Percentiles rank a stretch among this genome's conserved stretches.
Evolutionary conservation across 2,113 vertebrate genomes (phyloP).

Genomic region (Syngnathus typhle): DNA sequence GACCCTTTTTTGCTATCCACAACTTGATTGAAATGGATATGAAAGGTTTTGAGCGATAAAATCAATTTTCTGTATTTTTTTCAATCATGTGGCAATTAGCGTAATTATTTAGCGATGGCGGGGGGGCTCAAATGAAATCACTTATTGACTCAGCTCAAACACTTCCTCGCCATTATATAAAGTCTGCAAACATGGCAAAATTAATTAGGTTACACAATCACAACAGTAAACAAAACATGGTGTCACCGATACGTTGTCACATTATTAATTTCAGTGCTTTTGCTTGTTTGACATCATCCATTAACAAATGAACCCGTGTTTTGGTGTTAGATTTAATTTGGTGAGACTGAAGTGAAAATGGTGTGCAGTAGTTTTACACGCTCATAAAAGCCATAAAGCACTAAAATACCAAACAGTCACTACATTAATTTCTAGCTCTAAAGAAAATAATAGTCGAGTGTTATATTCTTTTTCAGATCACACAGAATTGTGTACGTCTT

Average conservation of each 20-base stretch:
- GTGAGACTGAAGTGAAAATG: background rate
- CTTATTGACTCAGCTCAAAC: slow-evolving; percentile 13
- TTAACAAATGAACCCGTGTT: background rate
- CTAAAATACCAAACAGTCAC: too few relatives aligned
- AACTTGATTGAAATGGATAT: background rate
- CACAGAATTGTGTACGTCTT: too few relatives aligned
- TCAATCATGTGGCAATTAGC: background rate
- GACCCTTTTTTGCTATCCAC: background rate
- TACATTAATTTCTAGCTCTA: too few relatives aligned
- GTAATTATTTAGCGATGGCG: slow-evolving; percentile 9
- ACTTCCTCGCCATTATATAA: slow-evolving; percentile 7
- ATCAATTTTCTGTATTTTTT: background rate
- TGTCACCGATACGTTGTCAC: background rate
- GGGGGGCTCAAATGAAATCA: background rate
- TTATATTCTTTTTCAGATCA: too few relatives aligned
- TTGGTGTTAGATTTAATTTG: background rate
- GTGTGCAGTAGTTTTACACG: background rate
- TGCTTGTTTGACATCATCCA: background rate
- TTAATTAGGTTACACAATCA: background rate
- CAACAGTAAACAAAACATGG: background rate
- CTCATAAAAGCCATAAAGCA: too few relatives aligned
- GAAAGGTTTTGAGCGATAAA: background rate
- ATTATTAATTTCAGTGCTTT: background rate
- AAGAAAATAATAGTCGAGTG: too few relatives aligned
- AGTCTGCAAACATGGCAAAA: slow-evolving; percentile 2